Conservation (phyloP, 2,113 vertebrate species). For the Tachysurus fulvidraco region DNA sequence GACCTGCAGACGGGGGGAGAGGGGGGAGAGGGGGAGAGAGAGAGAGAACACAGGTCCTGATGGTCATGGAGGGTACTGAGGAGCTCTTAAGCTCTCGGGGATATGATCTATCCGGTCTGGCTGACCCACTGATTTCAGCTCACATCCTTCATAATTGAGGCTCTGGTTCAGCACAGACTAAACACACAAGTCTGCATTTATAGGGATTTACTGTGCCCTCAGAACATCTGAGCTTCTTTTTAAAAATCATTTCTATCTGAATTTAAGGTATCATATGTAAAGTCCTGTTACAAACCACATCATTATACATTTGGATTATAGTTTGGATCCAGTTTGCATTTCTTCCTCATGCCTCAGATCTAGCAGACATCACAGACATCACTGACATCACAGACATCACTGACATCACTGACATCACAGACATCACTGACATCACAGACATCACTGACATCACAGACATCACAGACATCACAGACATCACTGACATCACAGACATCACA, state of each 20-base stretch:
- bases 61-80: conserved; percentile 3
- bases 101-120: conserved; percentile 41
- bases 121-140: conserved; percentile 31
- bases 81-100: conserved; percentile 5
- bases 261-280: conserved; percentile 27
- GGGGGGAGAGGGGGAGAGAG: too few relatives aligned
- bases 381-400: conserved; percentile 16
- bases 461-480: conserved; percentile 15
- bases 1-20: neutral
- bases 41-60: neutral
- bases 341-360: neutral
- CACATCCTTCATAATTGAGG: conserved; percentile 38
- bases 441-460: conserved; percentile 21
- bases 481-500: conserved; percentile 11
- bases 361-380: conserved; percentile 11
- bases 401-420: conserved; percentile 13
- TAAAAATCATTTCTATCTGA: neutral
- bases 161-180: conserved; percentile 29
- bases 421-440: conserved; percentile 17
- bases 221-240: conserved; percentile 16
- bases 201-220: conserved; percentile 45
- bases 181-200: conserved; percentile 42
- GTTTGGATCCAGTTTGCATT: conserved; percentile 26
- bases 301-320: conserved; percentile 24
- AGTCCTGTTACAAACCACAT: conserved; percentile 43